Base-by-base conservation (phyloP, 2,113 vertebrate genomes). In the Noctilio leporinus region DNA sequence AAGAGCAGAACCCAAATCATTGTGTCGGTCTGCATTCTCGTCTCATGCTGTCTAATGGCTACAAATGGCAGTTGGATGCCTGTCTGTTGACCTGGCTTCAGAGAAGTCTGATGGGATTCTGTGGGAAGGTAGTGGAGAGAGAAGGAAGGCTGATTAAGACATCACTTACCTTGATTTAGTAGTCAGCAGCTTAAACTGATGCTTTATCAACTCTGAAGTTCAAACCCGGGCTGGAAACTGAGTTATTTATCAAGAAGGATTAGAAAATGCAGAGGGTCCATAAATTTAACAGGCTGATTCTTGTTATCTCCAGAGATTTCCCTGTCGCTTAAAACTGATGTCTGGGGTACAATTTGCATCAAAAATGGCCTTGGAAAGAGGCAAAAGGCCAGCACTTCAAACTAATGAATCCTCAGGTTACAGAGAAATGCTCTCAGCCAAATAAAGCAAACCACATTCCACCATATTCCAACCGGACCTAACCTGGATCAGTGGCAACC, bases 251-350 rank as follows among this genome's bases (percentile, higher is more conserved):
- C 98, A 98, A 96, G 86, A 94, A 17, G 97, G 97, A 98, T 98
- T 98, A 98, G 82, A 93, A 97, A 97, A 97, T 97, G 97, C 98
- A 97, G 97, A 95, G 85, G 94, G 95, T 98, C 96, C 97, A 98
- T 98, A 98, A 97, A 98, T 98, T 98, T 98, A 97, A 96, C 96
- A 97, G 98, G 95, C 97, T 89, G 59, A 97, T 95, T 98, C 96
- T 14, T 97, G 94, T 98, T 99, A 98, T 98, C 98, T 98, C 96
- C 96, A 97, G 96, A 98, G 98, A 98, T 98, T 98, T 98, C 97
- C 97, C 97, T 98, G 98, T 98, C 98, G 98, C 96, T 98, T 97
- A 96, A 96, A 96, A 95, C 97, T 98, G 97, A 83, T 97, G 98
- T 98, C 95, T 97, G 97, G 92, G 98, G 98, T 98, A 98, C 97